These are phyloP conservation scores for Amphipoea oculea DNA, from an alignment of 2,888 invertebrate species.

Conservation along the genomic window DNA sequence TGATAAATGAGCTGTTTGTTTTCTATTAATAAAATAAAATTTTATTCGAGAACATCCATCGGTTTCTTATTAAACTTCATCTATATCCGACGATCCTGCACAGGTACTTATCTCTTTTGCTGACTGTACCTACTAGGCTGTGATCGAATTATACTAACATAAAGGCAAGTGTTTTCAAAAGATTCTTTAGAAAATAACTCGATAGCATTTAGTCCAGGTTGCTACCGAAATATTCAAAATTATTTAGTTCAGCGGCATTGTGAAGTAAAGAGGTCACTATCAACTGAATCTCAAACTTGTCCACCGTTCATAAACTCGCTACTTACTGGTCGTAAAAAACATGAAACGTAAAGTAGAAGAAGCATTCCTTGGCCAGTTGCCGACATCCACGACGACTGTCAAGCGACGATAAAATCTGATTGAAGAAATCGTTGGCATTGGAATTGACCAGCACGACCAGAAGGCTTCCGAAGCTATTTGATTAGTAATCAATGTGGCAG, in stretches of 20 bases:
- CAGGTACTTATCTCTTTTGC: no score
- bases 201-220: neutral
- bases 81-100: no score
- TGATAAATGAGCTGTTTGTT: no score
- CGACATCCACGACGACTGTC: conserved; percentile 72
- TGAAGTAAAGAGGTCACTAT: conserved; percentile 56
- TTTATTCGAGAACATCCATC: no score
- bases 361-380: conserved; percentile 73
- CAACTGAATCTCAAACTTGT: conserved; percentile 57
- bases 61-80: no score
- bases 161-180: neutral
- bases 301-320: conserved; percentile 65
- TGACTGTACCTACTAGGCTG: neutral
- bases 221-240: conserved; percentile 35
- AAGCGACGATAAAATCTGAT: conserved; percentile 78
- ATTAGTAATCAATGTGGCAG: conserved; percentile 56
- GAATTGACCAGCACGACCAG: conserved; percentile 62
- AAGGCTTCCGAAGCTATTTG: conserved; percentile 61
- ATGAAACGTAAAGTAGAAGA: conserved; percentile 64
- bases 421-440: conserved; percentile 74
- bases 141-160: neutral
- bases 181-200: conserved; percentile 18
- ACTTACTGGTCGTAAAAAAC: conserved; percentile 70
- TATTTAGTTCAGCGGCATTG: conserved; percentile 42
- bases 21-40: no score